Evolutionary conservation across 1,140 invertebrate genomes (phyloP).

Genomic region (Rhizoglyphus robini): DNA sequence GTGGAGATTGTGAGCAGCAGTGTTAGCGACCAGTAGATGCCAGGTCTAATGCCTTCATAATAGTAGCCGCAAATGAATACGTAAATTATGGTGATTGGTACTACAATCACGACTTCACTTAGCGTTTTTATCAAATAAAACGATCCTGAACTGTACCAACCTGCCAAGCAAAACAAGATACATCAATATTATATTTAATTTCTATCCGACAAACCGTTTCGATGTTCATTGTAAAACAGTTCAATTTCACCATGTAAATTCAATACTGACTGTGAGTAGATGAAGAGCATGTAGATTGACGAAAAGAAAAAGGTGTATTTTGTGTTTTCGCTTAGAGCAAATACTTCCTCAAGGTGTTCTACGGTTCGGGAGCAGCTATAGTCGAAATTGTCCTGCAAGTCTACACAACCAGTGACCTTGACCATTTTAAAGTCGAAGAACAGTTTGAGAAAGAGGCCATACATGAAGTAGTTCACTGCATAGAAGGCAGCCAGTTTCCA

Average conservation of each 20-base stretch:
- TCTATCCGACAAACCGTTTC: neutral
- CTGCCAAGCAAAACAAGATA: neutral
- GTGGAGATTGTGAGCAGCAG: neutral
- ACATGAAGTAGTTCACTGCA: neutral
- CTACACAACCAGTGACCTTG: neutral
- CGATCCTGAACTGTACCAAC: slow-evolving; percentile 9
- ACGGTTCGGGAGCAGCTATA: neutral
- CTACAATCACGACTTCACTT: neutral
- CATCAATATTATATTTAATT: neutral
- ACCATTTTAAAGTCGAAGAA: neutral
- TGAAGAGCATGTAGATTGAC: neutral
- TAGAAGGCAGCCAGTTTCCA: neutral
- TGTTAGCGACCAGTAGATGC: neutral
- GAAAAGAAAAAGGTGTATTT: slow-evolving; percentile 2
- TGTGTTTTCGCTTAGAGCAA: neutral
- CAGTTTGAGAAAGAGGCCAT: neutral
- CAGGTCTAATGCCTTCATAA: neutral
- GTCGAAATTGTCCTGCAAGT: slow-evolving; percentile 1
- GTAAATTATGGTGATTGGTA: neutral
- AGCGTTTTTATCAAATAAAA: neutral
- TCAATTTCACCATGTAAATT: neutral
- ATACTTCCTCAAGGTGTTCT: neutral
- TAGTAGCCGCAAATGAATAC: neutral
- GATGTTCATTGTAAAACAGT: slow-evolving; percentile 13
- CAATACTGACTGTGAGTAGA: neutral